Evolutionary conservation across 2,888 invertebrate species (phyloP).

Genomic region (Rapana venosa): DNA sequence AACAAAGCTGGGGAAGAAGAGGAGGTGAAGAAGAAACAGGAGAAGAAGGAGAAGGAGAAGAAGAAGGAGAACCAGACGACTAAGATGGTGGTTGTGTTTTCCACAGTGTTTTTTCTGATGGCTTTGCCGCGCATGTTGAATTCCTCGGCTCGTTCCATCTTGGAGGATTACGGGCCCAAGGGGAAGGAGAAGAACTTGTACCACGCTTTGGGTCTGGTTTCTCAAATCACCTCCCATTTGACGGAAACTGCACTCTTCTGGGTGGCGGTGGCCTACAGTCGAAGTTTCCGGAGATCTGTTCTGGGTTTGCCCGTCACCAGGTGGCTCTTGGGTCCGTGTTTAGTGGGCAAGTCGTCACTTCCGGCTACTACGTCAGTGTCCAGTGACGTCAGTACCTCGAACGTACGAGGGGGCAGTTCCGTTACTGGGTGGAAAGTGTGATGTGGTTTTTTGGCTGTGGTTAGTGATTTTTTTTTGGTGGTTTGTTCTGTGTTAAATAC

Average conservation of each 20-base stretch:
- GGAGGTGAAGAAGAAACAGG: background rate
- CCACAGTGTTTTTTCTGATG: background rate
- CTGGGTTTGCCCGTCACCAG: conserved; percentile 19
- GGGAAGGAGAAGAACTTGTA: conserved; percentile 20
- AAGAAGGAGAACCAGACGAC: conserved; percentile 32
- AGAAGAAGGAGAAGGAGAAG: background rate
- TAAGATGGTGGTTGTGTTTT: conserved; percentile 19
- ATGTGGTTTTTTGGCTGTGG: too few species aligned
- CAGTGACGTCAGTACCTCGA: background rate
- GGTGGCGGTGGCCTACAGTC: conserved; percentile 9
- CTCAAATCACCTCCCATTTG: conserved; percentile 13
- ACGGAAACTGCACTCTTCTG: conserved; percentile 33
- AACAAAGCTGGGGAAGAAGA: background rate
- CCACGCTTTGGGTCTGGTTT: background rate
- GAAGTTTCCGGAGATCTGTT: background rate
- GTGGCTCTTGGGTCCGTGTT: conserved; percentile 16
- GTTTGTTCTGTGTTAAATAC: too few species aligned
- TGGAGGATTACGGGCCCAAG: conserved; percentile 11
- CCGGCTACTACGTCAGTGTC: conserved; percentile 24
- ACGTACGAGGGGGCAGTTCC: background rate
- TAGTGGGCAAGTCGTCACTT: background rate
- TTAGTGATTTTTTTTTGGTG: too few species aligned
- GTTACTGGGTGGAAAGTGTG: too few species aligned
- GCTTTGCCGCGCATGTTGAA: conserved; percentile 21
- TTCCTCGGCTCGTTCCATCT: background rate